A percentile compares a stretch with the other conserved stretches of the same genome.
Evolutionary conservation across 2,113 vertebrate genomes (phyloP).

Genomic region (Bos indicus): DNA sequence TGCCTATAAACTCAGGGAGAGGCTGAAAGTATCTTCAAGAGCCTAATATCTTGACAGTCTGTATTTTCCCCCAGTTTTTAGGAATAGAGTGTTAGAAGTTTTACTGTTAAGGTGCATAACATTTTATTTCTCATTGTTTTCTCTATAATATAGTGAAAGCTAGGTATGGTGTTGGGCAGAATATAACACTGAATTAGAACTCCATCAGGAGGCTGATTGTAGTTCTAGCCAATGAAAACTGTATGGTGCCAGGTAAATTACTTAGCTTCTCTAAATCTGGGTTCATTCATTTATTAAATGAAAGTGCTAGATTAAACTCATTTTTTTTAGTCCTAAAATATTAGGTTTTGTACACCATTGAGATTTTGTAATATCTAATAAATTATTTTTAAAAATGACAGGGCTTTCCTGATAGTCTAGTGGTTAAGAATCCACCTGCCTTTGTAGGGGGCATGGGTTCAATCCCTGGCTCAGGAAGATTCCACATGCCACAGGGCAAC

Average conservation of each 20-base stretch:
- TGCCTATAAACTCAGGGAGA: background rate
- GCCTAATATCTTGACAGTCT: background rate
- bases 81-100: background rate
- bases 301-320: background rate
- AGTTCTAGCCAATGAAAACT: background rate
- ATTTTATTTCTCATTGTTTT: conserved; percentile 8
- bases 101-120: background rate
- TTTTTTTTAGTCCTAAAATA: background rate
- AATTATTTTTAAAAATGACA: background rate
- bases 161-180: background rate
- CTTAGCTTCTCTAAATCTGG: background rate
- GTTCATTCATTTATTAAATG: background rate
- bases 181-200: background rate
- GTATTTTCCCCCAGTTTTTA: background rate
- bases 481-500: background rate
- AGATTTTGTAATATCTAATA: background rate
- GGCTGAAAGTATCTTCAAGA: background rate
- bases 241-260: background rate
- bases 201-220: background rate
- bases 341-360: background rate
- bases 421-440: background rate
- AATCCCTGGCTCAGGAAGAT: background rate
- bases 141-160: background rate
- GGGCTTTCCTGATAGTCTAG: background rate
- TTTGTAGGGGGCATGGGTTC: background rate